These are phyloP conservation scores for Cryptotis parvus DNA, from an alignment of 2,113 vertebrate genomes.

Conservation along the genomic window DNA sequence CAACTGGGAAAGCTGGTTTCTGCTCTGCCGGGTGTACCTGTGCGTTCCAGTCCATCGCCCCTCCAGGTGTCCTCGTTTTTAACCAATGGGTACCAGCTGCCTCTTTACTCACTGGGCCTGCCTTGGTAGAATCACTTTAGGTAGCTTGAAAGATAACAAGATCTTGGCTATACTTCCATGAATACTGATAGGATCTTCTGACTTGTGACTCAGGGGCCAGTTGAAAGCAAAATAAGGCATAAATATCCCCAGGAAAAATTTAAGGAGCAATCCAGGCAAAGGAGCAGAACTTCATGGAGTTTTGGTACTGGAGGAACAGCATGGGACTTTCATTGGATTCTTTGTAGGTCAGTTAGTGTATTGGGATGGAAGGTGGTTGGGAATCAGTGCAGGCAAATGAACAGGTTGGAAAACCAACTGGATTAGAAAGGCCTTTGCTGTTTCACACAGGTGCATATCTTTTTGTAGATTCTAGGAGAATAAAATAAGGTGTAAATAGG, in stretches of 20 bases:
- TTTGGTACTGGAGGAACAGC: not conserved
- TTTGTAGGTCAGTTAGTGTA: not conserved
- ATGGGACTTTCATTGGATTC: not conserved
- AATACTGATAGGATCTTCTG: not conserved
- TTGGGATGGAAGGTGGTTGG: not conserved
- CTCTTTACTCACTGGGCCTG: too few species aligned
- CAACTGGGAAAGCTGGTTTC: too few species aligned
- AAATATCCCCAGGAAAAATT: not conserved
- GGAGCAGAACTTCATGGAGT: not conserved
- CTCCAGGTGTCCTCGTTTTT: too few species aligned
- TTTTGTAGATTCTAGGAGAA: not conserved
- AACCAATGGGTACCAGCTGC: too few species aligned
- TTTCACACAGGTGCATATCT: not conserved
- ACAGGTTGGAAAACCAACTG: not conserved
- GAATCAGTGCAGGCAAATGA: not conserved
- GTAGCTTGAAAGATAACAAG: not conserved
- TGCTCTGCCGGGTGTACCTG: too few species aligned
- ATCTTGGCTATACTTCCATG: not conserved
- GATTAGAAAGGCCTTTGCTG: not conserved
- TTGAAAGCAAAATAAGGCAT: not conserved
- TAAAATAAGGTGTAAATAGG: not conserved
- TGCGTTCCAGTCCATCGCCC: too few species aligned
- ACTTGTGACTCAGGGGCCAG: not conserved
- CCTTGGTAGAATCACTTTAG: too few species aligned
- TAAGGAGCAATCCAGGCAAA: not conserved